These are phyloP conservation scores for Achatina immaculata DNA, from an alignment of 1,140 invertebrate species.

Conservation along the genomic window DNA sequence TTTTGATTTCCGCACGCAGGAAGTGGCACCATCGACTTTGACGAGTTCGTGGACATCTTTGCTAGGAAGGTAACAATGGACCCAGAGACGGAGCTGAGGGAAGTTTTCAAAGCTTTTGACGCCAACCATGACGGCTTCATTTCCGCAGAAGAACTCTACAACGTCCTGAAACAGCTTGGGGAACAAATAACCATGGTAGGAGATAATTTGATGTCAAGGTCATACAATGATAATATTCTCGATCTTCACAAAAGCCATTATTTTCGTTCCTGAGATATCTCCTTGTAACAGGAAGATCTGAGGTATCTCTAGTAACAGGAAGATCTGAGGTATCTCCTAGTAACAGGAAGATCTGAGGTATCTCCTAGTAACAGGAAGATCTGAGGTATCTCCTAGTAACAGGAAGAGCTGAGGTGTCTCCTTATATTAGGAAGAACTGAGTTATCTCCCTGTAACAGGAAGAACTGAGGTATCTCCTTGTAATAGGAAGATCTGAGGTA, in stretches of 20 bases:
- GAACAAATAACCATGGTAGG: conserved; percentile 60
- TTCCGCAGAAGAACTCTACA: conserved; percentile 58
- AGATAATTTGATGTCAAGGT: not conserved
- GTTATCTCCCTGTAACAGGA: no score
- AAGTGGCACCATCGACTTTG: conserved; percentile 98
- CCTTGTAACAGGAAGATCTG: no score
- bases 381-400: no score
- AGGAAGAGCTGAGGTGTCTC: no score
- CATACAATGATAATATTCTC: not conserved
- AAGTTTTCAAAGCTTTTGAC: conserved; percentile 98
- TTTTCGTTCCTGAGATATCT: no score
- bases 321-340: no score
- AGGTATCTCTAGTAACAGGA: no score
- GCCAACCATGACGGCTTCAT: conserved; percentile 93
- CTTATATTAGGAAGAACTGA: no score
- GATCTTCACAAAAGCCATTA: not conserved
- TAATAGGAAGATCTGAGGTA: no score
- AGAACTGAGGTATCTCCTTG: no score
- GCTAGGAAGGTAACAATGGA: conserved; percentile 99
- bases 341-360: no score
- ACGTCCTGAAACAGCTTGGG: conserved; percentile 59
- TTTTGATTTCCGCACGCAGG: conserved; percentile 74
- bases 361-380: no score
- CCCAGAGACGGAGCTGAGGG: conserved; percentile 97
- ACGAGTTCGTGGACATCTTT: conserved; percentile 99